Evolutionary conservation across 2,888 invertebrate genomes (phyloP), one percentile per base, ranked within the genome.

Genomic region (Thereva unica): DNA sequence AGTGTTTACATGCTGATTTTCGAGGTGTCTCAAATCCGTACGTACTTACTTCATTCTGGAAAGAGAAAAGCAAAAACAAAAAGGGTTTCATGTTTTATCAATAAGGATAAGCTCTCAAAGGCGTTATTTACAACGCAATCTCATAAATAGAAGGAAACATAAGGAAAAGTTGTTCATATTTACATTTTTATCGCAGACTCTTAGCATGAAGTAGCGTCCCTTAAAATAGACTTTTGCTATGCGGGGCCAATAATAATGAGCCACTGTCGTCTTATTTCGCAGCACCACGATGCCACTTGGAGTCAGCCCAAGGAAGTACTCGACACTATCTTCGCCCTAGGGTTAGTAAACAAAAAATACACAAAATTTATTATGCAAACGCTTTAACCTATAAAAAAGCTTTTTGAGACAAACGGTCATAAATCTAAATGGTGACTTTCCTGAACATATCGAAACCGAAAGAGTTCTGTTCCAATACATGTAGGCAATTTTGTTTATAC

Each of bases 221-320:
- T 96, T 96, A 84, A 93, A 94, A 82, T 94, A 95, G 77, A 97
- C 92, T 85, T 97, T 97, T 75, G 93, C 92, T 78, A 97, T 96
- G 77, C 97, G 87, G 71, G 97, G 96, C 97, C 97, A 97, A 84
- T 95, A 97, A 84, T 97, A 97, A 84, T 95, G 96, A 74, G 95
- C 96, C 71, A 97, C 96, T 81, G 96, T 96, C 79, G 91, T 92
- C 84, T 96, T 96, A 82, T 96, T 96, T 74, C 95, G 87, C 76
- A 97, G 85, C 69, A 97, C 91, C 78, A 97, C 91, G 78, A 97
- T 92, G 70, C 97, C 97, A 80, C 95, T 95, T 67, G 97, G 97
- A 72, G 97, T 97, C 76, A 97, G 83, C 68, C 96, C 97, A 78
- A 97, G 85, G 83, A 94, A 97, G 83, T 97, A 97, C 80, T 97